Percentiles rank a stretch among this genome's conserved stretches.
Evolutionary conservation across 2,888 invertebrate genomes (phyloP).

Genomic region (Desoria tigrina): DNA sequence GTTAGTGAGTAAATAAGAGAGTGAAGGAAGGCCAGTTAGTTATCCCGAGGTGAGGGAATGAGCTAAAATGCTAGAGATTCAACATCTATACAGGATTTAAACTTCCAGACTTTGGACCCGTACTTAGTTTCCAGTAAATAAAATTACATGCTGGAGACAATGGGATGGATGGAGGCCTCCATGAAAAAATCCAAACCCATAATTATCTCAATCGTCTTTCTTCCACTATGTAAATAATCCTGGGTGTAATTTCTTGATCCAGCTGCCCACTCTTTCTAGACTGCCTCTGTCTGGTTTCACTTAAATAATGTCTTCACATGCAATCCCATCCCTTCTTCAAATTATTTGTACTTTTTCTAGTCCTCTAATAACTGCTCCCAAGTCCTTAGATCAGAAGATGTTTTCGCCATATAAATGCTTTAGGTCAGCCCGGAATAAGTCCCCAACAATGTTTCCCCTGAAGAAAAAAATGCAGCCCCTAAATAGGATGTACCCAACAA

Average conservation of each 20-base stretch:
- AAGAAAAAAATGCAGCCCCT: too few species aligned
- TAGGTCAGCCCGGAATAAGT: too few species aligned
- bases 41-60: constrained; percentile 9
- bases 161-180: constrained; percentile 10
- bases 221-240: constrained; percentile 22
- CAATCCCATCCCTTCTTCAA: background rate
- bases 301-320: constrained; percentile 19
- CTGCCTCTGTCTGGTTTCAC: constrained; percentile 13
- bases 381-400: too few species aligned
- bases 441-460: too few species aligned
- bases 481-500: too few species aligned
- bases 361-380: background rate
- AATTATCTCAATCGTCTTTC: constrained; percentile 24
- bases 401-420: too few species aligned
- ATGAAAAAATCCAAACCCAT: constrained; percentile 12
- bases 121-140: constrained; percentile 5
- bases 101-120: too few species aligned
- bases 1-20: constrained; percentile 17
- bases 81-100: too few species aligned
- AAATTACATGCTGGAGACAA: constrained; percentile 20
- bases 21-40: constrained; percentile 17
- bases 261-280: constrained; percentile 11
- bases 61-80: background rate
- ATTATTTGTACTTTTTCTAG: background rate
- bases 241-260: constrained; percentile 20